Percentiles rank a stretch among this genome's conserved stretches.
These are phyloP conservation scores for Enteromius viviparus DNA, from an alignment of 2,797 vertebrate species.

Conservation along the genomic window DNA sequence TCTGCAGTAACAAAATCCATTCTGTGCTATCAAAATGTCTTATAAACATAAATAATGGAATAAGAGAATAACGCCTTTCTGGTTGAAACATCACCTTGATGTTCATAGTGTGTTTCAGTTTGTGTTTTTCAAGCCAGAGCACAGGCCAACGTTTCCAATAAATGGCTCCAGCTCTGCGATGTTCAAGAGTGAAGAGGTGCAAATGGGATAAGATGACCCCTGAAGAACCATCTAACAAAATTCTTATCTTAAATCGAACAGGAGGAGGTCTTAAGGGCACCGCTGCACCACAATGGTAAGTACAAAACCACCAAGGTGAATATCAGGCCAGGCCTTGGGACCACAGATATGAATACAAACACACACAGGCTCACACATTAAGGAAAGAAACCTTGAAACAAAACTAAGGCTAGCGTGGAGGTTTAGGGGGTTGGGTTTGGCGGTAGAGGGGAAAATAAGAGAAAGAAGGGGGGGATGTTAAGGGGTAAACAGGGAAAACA, in stretches of 20 bases:
- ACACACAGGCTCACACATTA: conserved; percentile 41
- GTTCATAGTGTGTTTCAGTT: conserved; percentile 25
- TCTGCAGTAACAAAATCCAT: not conserved
- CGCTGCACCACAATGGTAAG: conserved; percentile 27
- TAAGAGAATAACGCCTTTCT: conserved; percentile 3
- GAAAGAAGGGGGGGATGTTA: conserved; percentile 53
- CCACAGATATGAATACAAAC: conserved; percentile 48
- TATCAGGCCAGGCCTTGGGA: conserved; percentile 33
- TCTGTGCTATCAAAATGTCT: not conserved
- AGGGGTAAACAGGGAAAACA: conserved; percentile 63
- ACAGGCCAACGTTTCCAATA: not conserved
- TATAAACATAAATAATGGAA: not conserved
- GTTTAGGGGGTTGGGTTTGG: conserved; percentile 56
- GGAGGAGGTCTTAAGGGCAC: conserved; percentile 24
- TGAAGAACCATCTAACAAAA: conserved; percentile 57
- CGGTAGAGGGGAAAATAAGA: conserved; percentile 68
- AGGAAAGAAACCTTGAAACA: conserved; percentile 60
- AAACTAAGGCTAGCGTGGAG: conserved; percentile 56
- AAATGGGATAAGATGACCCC: conserved; percentile 55
- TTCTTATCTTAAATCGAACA: conserved; percentile 32
- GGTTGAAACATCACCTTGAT: conserved; percentile 29
- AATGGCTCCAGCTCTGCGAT: conserved; percentile 14
- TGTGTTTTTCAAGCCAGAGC: conserved; percentile 12
- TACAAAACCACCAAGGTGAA: conserved; percentile 43
- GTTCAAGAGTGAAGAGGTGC: conserved; percentile 39